Conservation (phyloP, 2,888 invertebrate species). For the Thyatira batis region DNA sequence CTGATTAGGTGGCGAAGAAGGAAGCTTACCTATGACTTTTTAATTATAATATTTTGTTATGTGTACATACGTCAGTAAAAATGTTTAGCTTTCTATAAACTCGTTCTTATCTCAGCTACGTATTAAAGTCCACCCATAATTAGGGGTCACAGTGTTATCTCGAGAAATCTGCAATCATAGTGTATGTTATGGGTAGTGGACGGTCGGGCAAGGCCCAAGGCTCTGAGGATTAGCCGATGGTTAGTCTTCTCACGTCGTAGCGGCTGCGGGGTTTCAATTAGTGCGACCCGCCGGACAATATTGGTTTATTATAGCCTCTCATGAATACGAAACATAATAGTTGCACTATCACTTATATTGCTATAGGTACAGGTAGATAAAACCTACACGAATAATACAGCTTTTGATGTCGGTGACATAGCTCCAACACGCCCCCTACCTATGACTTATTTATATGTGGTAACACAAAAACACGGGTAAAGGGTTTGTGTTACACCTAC, state of each 20-base stretch:
- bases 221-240: conserved; percentile 66
- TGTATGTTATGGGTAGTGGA: conserved; percentile 35
- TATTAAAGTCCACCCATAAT: conserved; percentile 56
- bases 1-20: background rate
- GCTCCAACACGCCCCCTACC: background rate
- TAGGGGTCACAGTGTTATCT: conserved; percentile 75
- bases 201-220: conserved; percentile 40
- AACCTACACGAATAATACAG: conserved; percentile 8
- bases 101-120: conserved; percentile 19
- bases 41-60: background rate
- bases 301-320: conserved; percentile 62
- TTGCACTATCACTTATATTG: conserved; percentile 7
- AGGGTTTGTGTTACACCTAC: conserved; percentile 61
- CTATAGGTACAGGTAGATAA: background rate
- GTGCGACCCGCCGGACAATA: conserved; percentile 54
- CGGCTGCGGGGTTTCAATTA: conserved; percentile 71
- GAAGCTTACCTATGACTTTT: background rate
- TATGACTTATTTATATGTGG: background rate
- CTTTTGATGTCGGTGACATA: background rate
- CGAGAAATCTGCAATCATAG: conserved; percentile 74
- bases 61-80: background rate
- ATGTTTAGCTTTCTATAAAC: background rate
- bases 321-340: conserved; percentile 53
- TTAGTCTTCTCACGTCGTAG: conserved; percentile 77
- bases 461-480: conserved; percentile 43